Evolutionary conservation across 2,888 invertebrate species (phyloP).

Genomic region (Abrostola tripartita): DNA sequence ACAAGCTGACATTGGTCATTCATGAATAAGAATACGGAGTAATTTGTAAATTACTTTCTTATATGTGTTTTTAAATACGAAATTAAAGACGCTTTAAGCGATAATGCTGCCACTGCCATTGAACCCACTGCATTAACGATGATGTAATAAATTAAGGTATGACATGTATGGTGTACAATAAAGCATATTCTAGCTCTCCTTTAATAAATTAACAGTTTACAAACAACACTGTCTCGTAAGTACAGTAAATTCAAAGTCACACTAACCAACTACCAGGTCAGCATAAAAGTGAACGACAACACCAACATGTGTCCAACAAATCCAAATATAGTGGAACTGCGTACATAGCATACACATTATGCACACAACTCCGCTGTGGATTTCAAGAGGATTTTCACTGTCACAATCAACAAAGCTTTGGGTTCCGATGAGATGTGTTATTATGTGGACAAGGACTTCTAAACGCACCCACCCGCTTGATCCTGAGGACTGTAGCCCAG

Average conservation of each 20-base stretch:
- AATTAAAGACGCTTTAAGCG: too few species aligned
- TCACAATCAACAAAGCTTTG: slow-evolving; percentile 47
- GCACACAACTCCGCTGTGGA: slow-evolving; percentile 29
- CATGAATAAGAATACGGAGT: too few species aligned
- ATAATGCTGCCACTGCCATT: too few species aligned
- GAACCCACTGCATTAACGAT: too few species aligned
- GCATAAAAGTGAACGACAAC: slow-evolving; percentile 1
- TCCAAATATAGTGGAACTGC: slow-evolving; percentile 22
- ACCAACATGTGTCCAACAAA: slow-evolving; percentile 14
- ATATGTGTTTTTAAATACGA: too few species aligned
- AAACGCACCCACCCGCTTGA: slow-evolving; percentile 4
- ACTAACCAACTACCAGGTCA: not conserved
- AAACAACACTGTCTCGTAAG: not conserved
- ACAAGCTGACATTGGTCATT: too few species aligned
- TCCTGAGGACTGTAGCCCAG: slow-evolving; percentile 16
- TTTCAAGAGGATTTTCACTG: slow-evolving; percentile 41
- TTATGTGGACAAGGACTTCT: slow-evolving; percentile 21
- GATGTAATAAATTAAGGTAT: too few species aligned
- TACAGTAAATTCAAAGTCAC: not conserved
- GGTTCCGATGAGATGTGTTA: slow-evolving; percentile 38
- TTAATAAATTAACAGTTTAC: too few species aligned
- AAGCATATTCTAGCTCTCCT: too few species aligned
- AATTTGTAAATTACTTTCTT: too few species aligned
- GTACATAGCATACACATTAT: slow-evolving; percentile 10
- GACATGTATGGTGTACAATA: too few species aligned